These are phyloP conservation scores for Lycocorax pyrrhopterus DNA, from an alignment of 2,113 vertebrate genomes.

Conservation along the genomic window DNA sequence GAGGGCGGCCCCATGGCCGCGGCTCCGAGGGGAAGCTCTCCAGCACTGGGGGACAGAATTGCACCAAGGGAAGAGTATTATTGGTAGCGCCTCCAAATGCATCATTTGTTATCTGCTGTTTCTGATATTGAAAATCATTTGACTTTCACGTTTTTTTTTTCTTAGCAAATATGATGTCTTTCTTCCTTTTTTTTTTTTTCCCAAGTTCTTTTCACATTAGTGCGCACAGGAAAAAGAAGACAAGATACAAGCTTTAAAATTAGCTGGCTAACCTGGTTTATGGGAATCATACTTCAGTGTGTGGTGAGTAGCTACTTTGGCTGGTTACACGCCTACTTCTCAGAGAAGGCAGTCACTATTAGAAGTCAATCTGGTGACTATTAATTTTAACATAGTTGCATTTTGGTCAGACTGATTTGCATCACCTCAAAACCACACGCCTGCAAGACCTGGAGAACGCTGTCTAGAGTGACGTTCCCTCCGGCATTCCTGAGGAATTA, in stretches of 20 bases:
- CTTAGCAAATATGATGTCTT: not conserved
- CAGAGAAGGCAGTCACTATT: not conserved
- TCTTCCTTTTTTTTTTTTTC: not conserved
- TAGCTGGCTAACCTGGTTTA: not conserved
- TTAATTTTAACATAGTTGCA: not conserved
- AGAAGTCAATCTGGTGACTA: not conserved
- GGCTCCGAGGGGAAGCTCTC: not conserved
- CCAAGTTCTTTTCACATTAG: not conserved
- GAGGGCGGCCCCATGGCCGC: accelerated
- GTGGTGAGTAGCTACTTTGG: not conserved
- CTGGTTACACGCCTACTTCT: accelerated
- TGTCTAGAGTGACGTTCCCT: accelerated
- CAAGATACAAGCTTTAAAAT: not conserved
- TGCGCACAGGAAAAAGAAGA: not conserved
- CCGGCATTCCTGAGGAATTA: not conserved
- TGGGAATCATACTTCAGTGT: not conserved
- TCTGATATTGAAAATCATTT: not conserved
- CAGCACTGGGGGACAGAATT: accelerated
- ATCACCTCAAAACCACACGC: not conserved
- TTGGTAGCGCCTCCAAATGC: not conserved
- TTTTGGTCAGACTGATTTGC: not conserved
- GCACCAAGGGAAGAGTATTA: not conserved
- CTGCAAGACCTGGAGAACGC: not conserved
- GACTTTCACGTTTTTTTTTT: not conserved
- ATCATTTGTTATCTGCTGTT: not conserved